Percentiles rank a stretch among this genome's conserved stretches.
phyloP scores from a whole-genome alignment of 1,140 invertebrate genomes.

The Euglossa dilemma region DNA sequence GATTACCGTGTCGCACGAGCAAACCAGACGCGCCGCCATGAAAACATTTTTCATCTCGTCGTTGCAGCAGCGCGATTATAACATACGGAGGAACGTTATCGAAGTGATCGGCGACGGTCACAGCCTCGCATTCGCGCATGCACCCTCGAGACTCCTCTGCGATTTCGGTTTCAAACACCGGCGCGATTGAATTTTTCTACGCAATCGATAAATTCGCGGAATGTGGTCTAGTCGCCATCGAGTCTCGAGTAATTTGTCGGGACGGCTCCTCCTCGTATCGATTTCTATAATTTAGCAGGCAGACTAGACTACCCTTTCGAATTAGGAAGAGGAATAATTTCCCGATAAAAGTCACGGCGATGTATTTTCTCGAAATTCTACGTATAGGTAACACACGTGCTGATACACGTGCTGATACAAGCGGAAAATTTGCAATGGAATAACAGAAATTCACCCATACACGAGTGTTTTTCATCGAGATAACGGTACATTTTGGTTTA shows the following conservation, averaged over 20 bases:
- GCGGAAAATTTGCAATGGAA: background rate
- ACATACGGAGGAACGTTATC: background rate
- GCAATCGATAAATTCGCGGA: background rate
- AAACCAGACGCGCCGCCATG: too few relatives aligned
- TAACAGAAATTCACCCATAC: background rate
- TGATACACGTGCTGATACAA: too few relatives aligned
- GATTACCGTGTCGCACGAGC: background rate
- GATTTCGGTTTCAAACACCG: background rate
- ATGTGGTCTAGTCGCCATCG: background rate
- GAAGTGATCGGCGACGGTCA: background rate
- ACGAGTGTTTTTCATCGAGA: too few relatives aligned
- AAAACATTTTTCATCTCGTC: constrained; percentile 1
- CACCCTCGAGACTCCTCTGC: too few relatives aligned
- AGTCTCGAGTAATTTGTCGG: background rate
- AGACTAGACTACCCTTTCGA: too few relatives aligned
- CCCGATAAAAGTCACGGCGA: too few relatives aligned
- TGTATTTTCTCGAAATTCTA: background rate
- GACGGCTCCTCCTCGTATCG: background rate
- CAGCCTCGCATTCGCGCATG: background rate
- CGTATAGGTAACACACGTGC: too few relatives aligned
- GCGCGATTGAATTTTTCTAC: background rate
- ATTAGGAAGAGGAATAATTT: background rate
- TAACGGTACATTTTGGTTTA: too few relatives aligned
- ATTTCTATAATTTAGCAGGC: background rate
- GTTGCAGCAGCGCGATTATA: background rate